Conservation (phyloP, 2,113 vertebrate species). For the Proteles cristata region DNA sequence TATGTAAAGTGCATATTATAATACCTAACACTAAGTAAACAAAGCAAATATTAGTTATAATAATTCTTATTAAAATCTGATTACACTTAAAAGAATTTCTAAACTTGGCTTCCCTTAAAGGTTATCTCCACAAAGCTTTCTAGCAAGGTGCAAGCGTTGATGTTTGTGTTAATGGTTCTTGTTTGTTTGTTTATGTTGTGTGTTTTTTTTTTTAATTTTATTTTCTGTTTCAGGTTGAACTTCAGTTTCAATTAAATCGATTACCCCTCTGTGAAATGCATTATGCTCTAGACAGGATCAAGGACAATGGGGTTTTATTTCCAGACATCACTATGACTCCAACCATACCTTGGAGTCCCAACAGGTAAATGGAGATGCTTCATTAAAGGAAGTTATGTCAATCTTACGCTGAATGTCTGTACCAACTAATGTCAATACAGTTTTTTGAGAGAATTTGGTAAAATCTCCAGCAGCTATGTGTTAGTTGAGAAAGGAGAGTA, state of each 20-base stretch:
- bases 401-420: constrained; percentile 26
- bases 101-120: neutral
- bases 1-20: neutral
- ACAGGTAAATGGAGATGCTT: constrained; percentile 88
- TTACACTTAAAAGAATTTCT: neutral
- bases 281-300: constrained; percentile 98
- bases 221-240: constrained; percentile 93
- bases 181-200: no score
- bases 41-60: neutral
- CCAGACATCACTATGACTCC: constrained; percentile 94
- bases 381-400: constrained; percentile 17
- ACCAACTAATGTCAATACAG: constrained; percentile 25
- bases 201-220: neutral
- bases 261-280: constrained; percentile 99
- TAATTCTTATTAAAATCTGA: neutral
- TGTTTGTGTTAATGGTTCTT: neutral
- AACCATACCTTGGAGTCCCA: constrained; percentile 99
- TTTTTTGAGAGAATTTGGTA: constrained; percentile 20
- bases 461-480: neutral
- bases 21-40: neutral
- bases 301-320: constrained; percentile 96
- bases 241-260: constrained; percentile 98
- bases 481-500: neutral
- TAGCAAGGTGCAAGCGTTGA: neutral
- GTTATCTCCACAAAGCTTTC: neutral